These are phyloP conservation scores for Brienomyrus brachyistius DNA, from an alignment of 2,113 vertebrate genomes.

Conservation along the genomic window DNA sequence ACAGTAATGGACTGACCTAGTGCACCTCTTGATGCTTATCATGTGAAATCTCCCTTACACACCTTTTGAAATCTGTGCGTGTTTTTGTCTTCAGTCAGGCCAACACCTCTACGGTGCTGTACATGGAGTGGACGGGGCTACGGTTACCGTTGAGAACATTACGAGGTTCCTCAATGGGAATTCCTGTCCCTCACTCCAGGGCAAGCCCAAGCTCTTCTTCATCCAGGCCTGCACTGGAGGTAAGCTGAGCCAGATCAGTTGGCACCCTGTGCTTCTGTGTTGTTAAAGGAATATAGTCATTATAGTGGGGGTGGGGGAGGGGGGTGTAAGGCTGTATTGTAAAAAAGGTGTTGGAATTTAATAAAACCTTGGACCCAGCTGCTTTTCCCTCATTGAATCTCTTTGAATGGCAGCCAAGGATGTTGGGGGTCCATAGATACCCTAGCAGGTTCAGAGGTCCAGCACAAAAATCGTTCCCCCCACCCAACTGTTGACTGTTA, in stretches of 20 bases:
- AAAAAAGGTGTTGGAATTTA: neutral
- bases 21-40: neutral
- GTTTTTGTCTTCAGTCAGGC: conserved; percentile 61
- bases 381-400: neutral
- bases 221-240: conserved; percentile 96
- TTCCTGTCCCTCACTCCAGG: conserved; percentile 72
- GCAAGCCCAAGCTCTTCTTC: conserved; percentile 95
- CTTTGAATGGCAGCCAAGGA: too few relatives aligned
- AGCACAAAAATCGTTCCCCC: too few relatives aligned
- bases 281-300: neutral
- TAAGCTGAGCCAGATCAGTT: conserved; percentile 39
- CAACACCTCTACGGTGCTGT: conserved; percentile 82
- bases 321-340: neutral
- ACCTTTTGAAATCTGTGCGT: neutral
- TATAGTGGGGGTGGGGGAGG: neutral
- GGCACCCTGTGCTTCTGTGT: neutral
- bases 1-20: neutral
- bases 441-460: neutral
- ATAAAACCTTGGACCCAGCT: neutral
- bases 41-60: neutral
- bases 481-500: too few relatives aligned
- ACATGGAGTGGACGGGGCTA: conserved; percentile 73
- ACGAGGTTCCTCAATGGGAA: conserved; percentile 81
- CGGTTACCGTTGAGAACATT: conserved; percentile 71
- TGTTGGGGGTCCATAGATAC: neutral